phyloP scores from a whole-genome alignment of 2,113 vertebrate species.

The Pipa parva region DNA sequence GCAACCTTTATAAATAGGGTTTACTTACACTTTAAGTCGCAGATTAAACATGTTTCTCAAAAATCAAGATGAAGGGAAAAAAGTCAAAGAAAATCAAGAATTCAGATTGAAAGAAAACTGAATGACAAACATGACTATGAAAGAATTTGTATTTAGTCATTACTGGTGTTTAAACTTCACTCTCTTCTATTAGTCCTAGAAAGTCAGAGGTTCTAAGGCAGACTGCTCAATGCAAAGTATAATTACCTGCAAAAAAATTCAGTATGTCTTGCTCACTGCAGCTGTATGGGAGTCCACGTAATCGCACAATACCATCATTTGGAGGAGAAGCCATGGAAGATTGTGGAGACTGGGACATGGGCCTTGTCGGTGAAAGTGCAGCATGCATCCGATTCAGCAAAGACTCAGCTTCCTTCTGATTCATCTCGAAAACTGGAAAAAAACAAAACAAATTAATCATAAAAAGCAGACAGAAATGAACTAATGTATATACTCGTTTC shows the following conservation, averaged over 20 bases:
- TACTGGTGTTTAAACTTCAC: too few relatives aligned
- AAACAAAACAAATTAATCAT: background rate
- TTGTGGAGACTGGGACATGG: background rate
- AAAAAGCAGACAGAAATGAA: background rate
- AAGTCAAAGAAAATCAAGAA: too few relatives aligned
- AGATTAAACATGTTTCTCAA: too few relatives aligned
- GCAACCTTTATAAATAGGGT: too few relatives aligned
- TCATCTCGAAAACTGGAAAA: slow-evolving; percentile 75
- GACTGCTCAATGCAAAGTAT: background rate
- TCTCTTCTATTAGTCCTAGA: too few relatives aligned
- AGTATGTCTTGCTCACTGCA: slow-evolving; percentile 70
- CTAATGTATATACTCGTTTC: too few relatives aligned
- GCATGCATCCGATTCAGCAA: slow-evolving; percentile 66
- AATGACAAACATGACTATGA: too few relatives aligned
- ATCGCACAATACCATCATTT: slow-evolving; percentile 67
- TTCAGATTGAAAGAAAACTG: too few relatives aligned
- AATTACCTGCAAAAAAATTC: slow-evolving; percentile 80
- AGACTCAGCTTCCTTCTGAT: slow-evolving; percentile 72
- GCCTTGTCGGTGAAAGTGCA: slow-evolving; percentile 42
- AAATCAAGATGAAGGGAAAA: too few relatives aligned
- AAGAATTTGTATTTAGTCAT: too few relatives aligned
- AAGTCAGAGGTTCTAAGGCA: too few relatives aligned
- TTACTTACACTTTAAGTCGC: too few relatives aligned
- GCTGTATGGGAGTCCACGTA: slow-evolving; percentile 81
- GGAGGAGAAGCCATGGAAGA: slow-evolving; percentile 31